A percentile compares a stretch with the other conserved stretches of the same genome.
These are phyloP conservation scores for Euclidia mi DNA, from an alignment of 2,888 invertebrate genomes.

Conservation along the genomic window DNA sequence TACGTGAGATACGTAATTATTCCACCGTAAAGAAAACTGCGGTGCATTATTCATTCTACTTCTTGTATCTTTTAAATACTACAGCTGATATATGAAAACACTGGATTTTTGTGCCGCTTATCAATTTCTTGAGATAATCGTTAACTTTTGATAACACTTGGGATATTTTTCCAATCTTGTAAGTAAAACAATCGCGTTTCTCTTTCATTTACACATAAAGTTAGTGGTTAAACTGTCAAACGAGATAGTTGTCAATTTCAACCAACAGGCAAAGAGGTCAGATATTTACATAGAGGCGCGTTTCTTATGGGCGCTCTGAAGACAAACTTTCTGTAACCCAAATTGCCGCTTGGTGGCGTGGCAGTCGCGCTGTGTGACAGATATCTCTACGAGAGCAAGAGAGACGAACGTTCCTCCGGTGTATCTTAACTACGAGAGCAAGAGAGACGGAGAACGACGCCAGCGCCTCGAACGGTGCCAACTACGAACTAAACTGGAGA, in stretches of 20 bases:
- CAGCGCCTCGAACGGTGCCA: too few species aligned
- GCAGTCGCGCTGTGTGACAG: too few species aligned
- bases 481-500: too few species aligned
- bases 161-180: slow-evolving; percentile 28
- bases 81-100: slow-evolving; percentile 20
- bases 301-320: too few species aligned
- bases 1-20: slow-evolving; percentile 95
- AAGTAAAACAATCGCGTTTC: slow-evolving; percentile 33
- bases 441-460: too few species aligned
- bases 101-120: slow-evolving; percentile 31
- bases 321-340: too few species aligned
- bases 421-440: too few species aligned
- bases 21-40: slow-evolving; percentile 96
- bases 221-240: slow-evolving; percentile 31
- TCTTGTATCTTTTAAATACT: slow-evolving; percentile 17
- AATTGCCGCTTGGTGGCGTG: too few species aligned
- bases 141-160: slow-evolving; percentile 31
- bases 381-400: too few species aligned
- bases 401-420: too few species aligned
- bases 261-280: too few species aligned
- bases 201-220: slow-evolving; percentile 42
- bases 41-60: slow-evolving; percentile 91
- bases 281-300: too few species aligned
- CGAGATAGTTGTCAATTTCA: neutral
- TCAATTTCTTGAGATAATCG: slow-evolving; percentile 36